Evolutionary conservation across 2,113 vertebrate genomes (phyloP).

Genomic region (Ancistrus triradiatus): DNA sequence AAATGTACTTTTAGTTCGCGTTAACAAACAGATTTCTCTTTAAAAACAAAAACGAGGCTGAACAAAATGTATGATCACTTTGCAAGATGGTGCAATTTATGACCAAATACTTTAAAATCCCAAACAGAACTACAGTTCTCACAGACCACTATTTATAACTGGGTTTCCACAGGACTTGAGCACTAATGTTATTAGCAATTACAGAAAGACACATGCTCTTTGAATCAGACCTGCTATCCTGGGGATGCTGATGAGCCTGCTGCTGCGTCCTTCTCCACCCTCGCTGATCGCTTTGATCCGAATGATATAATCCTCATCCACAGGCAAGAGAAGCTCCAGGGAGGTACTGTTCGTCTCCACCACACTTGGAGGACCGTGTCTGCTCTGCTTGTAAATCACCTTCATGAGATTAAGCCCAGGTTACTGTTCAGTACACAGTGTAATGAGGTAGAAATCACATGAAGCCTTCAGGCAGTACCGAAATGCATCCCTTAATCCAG

Average conservation of each 20-base stretch:
- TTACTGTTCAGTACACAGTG: neutral
- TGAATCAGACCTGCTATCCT: conserved; percentile 66
- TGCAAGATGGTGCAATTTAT: too few species aligned
- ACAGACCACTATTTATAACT: too few species aligned
- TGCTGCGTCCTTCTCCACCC: conserved; percentile 91
- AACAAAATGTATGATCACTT: too few species aligned
- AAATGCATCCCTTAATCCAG: neutral
- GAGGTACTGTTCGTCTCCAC: conserved; percentile 94
- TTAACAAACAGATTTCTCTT: too few species aligned
- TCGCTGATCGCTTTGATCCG: conserved; percentile 93
- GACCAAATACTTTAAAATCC: too few species aligned
- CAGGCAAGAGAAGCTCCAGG: conserved; percentile 85
- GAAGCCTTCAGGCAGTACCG: neutral
- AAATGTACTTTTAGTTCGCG: too few species aligned
- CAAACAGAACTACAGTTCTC: too few species aligned
- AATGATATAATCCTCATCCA: conserved; percentile 89
- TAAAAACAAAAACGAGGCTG: too few species aligned
- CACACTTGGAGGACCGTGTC: conserved; percentile 79
- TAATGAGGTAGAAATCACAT: neutral
- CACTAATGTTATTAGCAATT: neutral
- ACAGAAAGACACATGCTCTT: neutral
- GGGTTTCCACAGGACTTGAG: too few species aligned
- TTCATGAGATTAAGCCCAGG: conserved; percentile 50
- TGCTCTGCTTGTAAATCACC: conserved; percentile 91
- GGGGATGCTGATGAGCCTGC: conserved; percentile 88